Evolutionary conservation across 2,888 invertebrate genomes (phyloP).

Genomic region (Entomobrya multifasciata): DNA sequence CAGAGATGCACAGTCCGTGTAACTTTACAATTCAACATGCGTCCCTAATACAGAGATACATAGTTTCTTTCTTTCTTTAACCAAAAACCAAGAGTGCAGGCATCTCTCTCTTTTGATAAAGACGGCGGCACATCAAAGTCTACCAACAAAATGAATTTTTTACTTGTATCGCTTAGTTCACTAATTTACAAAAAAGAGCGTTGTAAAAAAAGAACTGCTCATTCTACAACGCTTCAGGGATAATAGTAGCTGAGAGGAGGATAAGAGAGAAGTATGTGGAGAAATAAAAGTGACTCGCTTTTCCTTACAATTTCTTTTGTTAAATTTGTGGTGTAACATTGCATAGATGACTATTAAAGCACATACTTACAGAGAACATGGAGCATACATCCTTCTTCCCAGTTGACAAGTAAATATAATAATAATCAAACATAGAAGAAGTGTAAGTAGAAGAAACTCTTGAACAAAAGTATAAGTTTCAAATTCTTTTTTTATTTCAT

Average conservation of each 20-base stretch:
- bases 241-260: conserved; percentile 29
- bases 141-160: conserved; percentile 74
- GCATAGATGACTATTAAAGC: conserved; percentile 13
- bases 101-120: conserved; percentile 13
- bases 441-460: too few species aligned
- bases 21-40: conserved; percentile 17
- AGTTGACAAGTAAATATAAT: too few species aligned
- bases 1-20: conserved; percentile 45
- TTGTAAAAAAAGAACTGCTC: conserved; percentile 51
- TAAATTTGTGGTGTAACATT: conserved; percentile 1
- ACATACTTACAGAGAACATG: too few species aligned
- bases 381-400: too few species aligned
- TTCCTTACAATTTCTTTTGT: background rate
- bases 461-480: too few species aligned
- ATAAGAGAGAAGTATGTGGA: conserved; percentile 30
- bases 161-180: conserved; percentile 69
- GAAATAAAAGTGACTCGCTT: conserved; percentile 18
- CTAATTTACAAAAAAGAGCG: conserved; percentile 60
- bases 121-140: conserved; percentile 77
- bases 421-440: too few species aligned
- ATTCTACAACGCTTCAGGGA: conserved; percentile 40
- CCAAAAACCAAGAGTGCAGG: too few species aligned
- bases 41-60: background rate
- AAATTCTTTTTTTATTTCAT: too few species aligned
- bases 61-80: too few species aligned